phyloP scores from a whole-genome alignment of 2,888 invertebrate species.

The Drosophila bunnanda region DNA sequence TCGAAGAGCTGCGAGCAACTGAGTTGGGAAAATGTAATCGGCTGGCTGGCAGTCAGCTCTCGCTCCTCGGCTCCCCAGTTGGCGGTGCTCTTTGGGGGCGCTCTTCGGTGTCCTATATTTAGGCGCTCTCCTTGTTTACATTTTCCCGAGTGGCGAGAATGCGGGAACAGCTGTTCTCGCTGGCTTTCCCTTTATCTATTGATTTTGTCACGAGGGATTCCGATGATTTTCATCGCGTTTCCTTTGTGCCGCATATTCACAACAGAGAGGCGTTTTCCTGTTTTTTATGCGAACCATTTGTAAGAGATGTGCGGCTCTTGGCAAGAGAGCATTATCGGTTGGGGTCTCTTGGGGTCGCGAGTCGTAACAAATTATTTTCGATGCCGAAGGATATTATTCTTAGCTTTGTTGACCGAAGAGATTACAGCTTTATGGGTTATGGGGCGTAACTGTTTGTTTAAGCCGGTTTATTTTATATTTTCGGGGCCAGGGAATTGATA shows the following conservation, averaged over 20 bases:
- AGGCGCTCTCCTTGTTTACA: constrained; percentile 57
- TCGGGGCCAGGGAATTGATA: background rate
- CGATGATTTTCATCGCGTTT: constrained; percentile 42
- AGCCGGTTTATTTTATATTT: constrained; percentile 2
- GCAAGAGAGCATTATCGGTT: constrained; percentile 10
- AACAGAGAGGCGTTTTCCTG: constrained; percentile 56
- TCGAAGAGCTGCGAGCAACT: constrained; percentile 82
- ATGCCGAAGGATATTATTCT: constrained; percentile 18
- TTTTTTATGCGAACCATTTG: background rate
- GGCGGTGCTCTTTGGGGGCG: background rate
- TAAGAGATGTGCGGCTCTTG: constrained; percentile 6
- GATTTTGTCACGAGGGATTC: constrained; percentile 65
- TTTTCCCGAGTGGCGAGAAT: constrained; percentile 40
- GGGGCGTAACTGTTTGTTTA: background rate
- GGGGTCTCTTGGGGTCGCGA: constrained; percentile 6
- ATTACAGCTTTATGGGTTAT: constrained; percentile 7
- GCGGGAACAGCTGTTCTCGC: constrained; percentile 40
- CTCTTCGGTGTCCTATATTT: constrained; percentile 50
- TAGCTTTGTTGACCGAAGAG: constrained; percentile 11
- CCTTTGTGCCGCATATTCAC: constrained; percentile 65
- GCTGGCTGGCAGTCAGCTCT: constrained; percentile 3
- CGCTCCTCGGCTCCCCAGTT: background rate
- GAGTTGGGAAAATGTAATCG: constrained; percentile 49
- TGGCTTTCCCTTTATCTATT: constrained; percentile 55
- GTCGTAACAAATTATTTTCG: constrained; percentile 14